Base-by-base conservation (phyloP, 92 coral and sea anemone species). In the Actinostola sp. region DNA sequence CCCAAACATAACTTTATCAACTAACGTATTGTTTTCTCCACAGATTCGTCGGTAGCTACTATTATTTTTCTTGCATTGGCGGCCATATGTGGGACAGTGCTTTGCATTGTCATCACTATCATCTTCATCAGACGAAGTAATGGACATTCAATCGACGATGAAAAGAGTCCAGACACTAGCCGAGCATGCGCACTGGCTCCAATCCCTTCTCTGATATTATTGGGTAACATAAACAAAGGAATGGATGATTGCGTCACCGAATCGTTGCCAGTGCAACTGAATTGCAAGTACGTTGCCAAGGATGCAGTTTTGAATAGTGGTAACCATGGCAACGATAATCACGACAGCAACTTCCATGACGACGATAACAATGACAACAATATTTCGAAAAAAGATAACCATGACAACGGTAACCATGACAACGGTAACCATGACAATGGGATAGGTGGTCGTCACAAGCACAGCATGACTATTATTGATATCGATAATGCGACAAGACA, bases 111-210 rank as follows among this genome's bases (percentile, higher is more conserved):
- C 29, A 14, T 71, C 24, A 71, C 54, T 48, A 31, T 71, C 15
- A 43, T 60, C 35, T 25, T 71, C 16, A 45, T 71, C 41, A 71
- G 36, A 20, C 35, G 77, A 71, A 71, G 38, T 3, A 19, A 55
- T 17, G 26, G 66, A 2, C 2, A 38, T 26, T 23, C 24, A 53
- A 66, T 38, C 63, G 77, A 71, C 30, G 74, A 68, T 19, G 28
- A 3, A 29, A 67, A 33, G 53, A 54, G 50, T 29, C 41, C 19
- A 23, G 53, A 48, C 30, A 3, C 53, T 26, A 68, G 31, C 25
- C 39, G 74, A 33, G 48, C 74, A 56, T 71, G 67, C 77, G 54
- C 77, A 71, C 28, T 71, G 31, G 77, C 39, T 0, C 77, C 39
- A 25, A 41, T 71, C 20, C 66, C 77, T 21, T 59, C 52, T 11